A percentile compares a stretch with the other conserved stretches of the same genome.
These are phyloP conservation scores for Macrosteles quadrilineatus DNA, from an alignment of 1,140 invertebrate genomes.

Conservation along the genomic window DNA sequence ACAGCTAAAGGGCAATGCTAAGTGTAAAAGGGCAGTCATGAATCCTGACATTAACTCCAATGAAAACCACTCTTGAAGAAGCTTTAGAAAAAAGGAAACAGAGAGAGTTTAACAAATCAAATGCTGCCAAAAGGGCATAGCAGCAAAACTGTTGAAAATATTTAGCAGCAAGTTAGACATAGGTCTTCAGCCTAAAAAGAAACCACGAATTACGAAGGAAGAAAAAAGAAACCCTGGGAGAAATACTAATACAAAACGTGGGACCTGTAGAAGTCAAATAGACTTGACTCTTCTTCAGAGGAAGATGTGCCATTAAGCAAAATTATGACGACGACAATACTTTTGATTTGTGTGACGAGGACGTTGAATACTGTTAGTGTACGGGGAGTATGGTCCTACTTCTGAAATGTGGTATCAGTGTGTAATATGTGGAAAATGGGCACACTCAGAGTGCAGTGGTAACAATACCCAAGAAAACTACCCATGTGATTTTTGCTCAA, in stretches of 20 bases:
- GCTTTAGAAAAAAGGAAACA: background rate
- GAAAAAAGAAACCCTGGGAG: background rate
- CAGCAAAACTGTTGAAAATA: no score
- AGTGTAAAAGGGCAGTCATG: no score
- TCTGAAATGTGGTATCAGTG: slow-evolving; percentile 36
- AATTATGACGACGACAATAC: background rate
- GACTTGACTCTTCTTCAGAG: background rate
- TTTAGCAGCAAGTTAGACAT: no score
- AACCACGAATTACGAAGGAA: no score
- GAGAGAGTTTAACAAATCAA: background rate
- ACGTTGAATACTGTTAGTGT: slow-evolving; percentile 32
- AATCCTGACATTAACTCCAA: background rate
- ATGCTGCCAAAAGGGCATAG: background rate
- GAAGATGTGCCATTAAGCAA: background rate
- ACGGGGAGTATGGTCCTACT: no score
- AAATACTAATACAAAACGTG: background rate
- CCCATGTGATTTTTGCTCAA: slow-evolving; percentile 22
- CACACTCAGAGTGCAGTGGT: slow-evolving; percentile 35
- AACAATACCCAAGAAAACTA: slow-evolving; percentile 5
- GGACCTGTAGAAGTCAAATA: background rate
- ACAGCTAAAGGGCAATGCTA: slow-evolving; percentile 24
- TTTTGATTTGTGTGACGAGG: slow-evolving; percentile 21
- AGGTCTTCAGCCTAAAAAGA: no score
- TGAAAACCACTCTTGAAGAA: background rate
- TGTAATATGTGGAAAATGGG: slow-evolving; percentile 32